A percentile compares a stretch with the other conserved stretches of the same genome.
Conservation (phyloP, 2,888 invertebrate species). For the Diadegma fenestrale region DNA sequence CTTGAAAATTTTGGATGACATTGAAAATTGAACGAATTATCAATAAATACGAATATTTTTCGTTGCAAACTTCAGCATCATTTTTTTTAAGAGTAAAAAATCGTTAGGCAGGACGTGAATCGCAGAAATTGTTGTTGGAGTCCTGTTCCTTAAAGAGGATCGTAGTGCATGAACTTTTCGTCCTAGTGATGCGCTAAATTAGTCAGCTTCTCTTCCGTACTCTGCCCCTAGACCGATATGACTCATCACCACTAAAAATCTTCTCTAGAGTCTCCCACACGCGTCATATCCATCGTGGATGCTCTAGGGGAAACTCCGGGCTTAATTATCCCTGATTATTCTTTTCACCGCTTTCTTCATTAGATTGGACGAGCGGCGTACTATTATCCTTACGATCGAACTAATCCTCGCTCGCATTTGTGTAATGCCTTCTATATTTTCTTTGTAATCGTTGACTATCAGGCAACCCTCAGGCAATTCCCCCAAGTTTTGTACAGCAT, state of each 20-base stretch:
- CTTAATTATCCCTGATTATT: slow-evolving; percentile 50
- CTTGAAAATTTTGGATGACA: no score
- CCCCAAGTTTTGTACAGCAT: not conserved
- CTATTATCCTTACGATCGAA: slow-evolving; percentile 48
- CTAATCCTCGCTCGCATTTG: slow-evolving; percentile 44
- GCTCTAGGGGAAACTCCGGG: slow-evolving; percentile 41
- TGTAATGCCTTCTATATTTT: slow-evolving; percentile 30
- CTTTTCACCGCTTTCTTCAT: slow-evolving; percentile 19
- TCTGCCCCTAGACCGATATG: slow-evolving; percentile 8
- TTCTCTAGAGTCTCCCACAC: slow-evolving; percentile 35
- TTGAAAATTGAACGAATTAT: no score
- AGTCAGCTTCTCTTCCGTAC: not conserved
- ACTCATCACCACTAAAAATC: slow-evolving; percentile 18
- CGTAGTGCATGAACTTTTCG: not conserved
- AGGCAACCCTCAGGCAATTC: slow-evolving; percentile 30
- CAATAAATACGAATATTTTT: no score
- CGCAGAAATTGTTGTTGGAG: not conserved
- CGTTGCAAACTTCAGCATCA: no score
- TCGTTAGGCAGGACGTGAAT: not conserved
- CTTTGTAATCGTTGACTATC: slow-evolving; percentile 36
- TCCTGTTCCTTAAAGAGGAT: not conserved
- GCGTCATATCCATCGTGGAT: slow-evolving; percentile 6
- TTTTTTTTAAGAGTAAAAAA: not conserved
- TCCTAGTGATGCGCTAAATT: slow-evolving; percentile 12
- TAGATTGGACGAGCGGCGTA: slow-evolving; percentile 21